These are phyloP conservation scores for Hydriomena furcata DNA, from an alignment of 2,888 invertebrate species.

Conservation along the genomic window DNA sequence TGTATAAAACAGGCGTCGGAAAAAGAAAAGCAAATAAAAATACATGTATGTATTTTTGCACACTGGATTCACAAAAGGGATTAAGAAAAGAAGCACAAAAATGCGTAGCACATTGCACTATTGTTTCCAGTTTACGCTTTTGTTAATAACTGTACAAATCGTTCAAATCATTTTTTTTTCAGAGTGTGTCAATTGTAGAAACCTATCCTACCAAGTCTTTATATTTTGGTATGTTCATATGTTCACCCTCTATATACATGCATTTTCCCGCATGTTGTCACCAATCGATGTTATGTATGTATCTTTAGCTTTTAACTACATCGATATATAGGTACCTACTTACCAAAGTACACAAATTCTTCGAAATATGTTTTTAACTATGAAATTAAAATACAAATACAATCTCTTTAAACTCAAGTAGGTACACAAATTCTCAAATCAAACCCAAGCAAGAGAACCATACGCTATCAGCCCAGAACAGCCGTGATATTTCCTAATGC, in stretches of 20 bases:
- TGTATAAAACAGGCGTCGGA: too few relatives aligned
- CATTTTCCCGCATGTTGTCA: conserved; percentile 6
- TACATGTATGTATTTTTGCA: neutral
- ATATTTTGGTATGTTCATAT: neutral
- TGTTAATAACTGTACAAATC: conserved; percentile 4
- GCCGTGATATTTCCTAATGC: conserved; percentile 84
- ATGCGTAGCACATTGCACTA: conserved; percentile 14
- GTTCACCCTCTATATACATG: conserved; percentile 14
- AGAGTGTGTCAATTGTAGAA: too few relatives aligned
- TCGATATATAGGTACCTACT: too few relatives aligned
- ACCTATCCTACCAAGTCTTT: neutral
- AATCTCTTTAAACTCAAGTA: too few relatives aligned
- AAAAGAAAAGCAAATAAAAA: too few relatives aligned
- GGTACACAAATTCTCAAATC: too few relatives aligned
- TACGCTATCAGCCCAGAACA: conserved; percentile 78
- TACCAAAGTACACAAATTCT: too few relatives aligned
- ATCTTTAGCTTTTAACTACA: too few relatives aligned
- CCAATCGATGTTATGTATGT: neutral
- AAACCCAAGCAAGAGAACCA: conserved; percentile 67
- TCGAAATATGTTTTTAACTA: too few relatives aligned
- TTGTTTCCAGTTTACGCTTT: conserved; percentile 1
- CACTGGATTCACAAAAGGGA: neutral
- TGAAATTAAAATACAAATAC: too few relatives aligned
- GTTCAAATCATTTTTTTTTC: neutral
- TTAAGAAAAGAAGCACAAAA: neutral